A percentile compares a stretch with the other conserved stretches of the same genome.
phyloP scores from a whole-genome alignment of 1,140 invertebrate genomes.

The Drosophila seguyi region DNA sequence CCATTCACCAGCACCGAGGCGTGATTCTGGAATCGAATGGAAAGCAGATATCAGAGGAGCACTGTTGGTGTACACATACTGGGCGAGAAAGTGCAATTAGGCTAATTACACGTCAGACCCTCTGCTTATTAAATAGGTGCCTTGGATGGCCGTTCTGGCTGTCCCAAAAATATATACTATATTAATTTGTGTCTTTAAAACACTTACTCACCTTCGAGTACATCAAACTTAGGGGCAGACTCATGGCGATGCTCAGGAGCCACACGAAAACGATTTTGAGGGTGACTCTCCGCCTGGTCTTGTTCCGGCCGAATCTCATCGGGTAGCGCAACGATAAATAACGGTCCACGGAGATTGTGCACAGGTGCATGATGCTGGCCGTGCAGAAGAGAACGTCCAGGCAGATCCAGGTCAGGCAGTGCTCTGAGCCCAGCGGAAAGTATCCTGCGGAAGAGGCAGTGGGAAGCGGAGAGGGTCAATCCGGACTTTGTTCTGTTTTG shows the following conservation, averaged over 20 bases:
- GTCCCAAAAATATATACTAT: not conserved
- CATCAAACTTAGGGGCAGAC: constrained; percentile 93
- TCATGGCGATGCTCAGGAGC: constrained; percentile 95
- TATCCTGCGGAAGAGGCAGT: constrained; percentile 88
- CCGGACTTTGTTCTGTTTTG: constrained; percentile 2
- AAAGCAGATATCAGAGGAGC: constrained; percentile 15
- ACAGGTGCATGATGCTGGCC: constrained; percentile 97
- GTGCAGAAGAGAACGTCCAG: constrained; percentile 98
- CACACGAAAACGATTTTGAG: constrained; percentile 96
- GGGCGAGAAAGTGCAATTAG: constrained; percentile 1
- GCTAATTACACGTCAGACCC: constrained; percentile 7
- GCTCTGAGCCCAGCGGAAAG: constrained; percentile 92
- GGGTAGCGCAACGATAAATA: constrained; percentile 94
- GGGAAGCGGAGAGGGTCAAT: not conserved
- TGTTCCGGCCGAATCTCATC: constrained; percentile 95
- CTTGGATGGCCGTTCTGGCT: not conserved
- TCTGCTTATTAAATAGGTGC: too few species aligned
- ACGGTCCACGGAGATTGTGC: constrained; percentile 97
- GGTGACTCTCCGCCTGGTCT: constrained; percentile 93
- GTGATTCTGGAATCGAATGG: constrained; percentile 88
- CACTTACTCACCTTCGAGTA: constrained; percentile 91
- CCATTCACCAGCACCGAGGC: constrained; percentile 92
- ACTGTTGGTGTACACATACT: not conserved
- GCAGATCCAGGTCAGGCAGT: constrained; percentile 94
- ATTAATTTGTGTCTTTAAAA: not conserved